Percentiles rank a stretch among this genome's conserved stretches.
Evolutionary conservation across 2,797 vertebrate species (phyloP).

Genomic region (Channa striata): DNA sequence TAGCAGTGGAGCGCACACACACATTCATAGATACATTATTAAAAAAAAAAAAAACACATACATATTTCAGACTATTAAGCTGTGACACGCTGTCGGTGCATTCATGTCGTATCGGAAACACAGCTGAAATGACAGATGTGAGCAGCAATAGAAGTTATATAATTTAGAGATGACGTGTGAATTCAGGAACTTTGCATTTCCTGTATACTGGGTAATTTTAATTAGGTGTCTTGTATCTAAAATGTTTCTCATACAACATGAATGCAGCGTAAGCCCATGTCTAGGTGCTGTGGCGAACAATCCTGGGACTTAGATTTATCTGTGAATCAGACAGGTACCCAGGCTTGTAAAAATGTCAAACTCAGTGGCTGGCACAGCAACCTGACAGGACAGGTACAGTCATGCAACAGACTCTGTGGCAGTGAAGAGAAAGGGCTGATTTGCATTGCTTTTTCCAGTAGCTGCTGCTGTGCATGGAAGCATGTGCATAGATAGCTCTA

Average conservation of each 20-base stretch:
- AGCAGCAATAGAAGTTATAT: no score
- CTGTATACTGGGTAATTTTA: neutral
- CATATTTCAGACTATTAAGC: conserved; percentile 56
- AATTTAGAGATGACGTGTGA: neutral
- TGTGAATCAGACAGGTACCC: conserved; percentile 16
- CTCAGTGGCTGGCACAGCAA: conserved; percentile 55
- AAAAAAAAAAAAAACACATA: conserved; percentile 61
- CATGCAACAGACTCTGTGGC: conserved; percentile 66
- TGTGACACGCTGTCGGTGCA: conserved; percentile 49
- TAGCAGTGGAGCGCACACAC: conserved; percentile 75
- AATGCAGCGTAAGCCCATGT: conserved; percentile 40
- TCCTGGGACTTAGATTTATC: conserved; percentile 17
- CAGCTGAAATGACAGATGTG: neutral
- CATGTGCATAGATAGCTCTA: conserved; percentile 49
- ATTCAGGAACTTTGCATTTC: neutral
- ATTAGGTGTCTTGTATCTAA: neutral
- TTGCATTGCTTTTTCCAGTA: conserved; percentile 48
- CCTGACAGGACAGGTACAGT: conserved; percentile 66
- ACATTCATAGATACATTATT: conserved; percentile 60
- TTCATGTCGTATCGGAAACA: conserved; percentile 46
- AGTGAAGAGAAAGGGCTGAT: conserved; percentile 38
- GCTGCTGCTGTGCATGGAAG: conserved; percentile 46
- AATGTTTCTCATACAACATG: conserved; percentile 33
- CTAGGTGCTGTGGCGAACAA: conserved; percentile 45
- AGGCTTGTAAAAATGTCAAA: conserved; percentile 42